These are phyloP conservation scores for Gymnocypris eckloni DNA, from an alignment of 2,797 vertebrate genomes.

Conservation along the genomic window DNA sequence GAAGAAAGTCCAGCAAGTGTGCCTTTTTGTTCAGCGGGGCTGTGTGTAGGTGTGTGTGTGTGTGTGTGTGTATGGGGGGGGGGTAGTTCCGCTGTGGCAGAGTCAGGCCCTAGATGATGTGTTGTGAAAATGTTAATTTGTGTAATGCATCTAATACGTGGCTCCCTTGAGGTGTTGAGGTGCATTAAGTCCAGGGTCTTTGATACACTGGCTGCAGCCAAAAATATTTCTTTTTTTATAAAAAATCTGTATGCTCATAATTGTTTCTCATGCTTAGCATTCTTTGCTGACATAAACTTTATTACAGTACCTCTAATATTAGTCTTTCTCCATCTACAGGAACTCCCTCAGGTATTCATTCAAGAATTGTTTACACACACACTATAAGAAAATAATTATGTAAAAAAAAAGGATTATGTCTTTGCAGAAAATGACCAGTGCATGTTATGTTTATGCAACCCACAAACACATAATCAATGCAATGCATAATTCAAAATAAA, in stretches of 20 bases:
- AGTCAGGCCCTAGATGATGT: slow-evolving; percentile 2
- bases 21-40: neutral
- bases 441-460: neutral
- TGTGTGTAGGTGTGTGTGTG: neutral
- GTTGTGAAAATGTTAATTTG: slow-evolving; percentile 57
- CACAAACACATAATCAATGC: neutral
- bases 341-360: neutral
- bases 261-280: slow-evolving; percentile 16
- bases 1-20: neutral
- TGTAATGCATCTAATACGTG: slow-evolving; percentile 47
- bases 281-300: slow-evolving; percentile 21
- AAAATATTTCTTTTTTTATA: slow-evolving; percentile 17
- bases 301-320: neutral
- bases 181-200: slow-evolving; percentile 1
- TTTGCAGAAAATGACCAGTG: neutral
- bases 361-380: neutral
- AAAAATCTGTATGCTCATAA: slow-evolving; percentile 30
- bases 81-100: neutral
- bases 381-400: neutral
- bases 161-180: neutral
- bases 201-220: neutral
- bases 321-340: slow-evolving; percentile 2
- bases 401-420: neutral
- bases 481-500: neutral
- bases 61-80: neutral